These are phyloP conservation scores for Drosophila mojavensis DNA, from an alignment of 1,140 invertebrate genomes.

Conservation along the genomic window DNA sequence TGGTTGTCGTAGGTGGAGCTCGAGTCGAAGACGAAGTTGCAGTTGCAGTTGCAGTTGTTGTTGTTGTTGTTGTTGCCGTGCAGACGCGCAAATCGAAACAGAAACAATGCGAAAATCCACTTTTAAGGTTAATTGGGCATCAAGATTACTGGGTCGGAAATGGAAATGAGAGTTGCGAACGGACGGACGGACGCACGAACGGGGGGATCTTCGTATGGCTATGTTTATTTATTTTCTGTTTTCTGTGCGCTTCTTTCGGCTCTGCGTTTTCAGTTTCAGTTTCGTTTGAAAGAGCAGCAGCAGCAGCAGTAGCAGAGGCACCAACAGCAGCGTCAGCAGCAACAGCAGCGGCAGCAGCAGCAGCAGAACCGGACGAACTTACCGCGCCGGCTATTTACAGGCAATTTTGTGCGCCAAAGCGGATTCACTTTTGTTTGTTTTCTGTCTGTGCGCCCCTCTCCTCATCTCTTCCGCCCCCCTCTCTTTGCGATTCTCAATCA, in stretches of 20 bases:
- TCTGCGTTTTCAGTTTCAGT: constrained; percentile 63
- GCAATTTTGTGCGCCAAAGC: constrained; percentile 74
- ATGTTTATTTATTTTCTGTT: constrained; percentile 14
- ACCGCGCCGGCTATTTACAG: constrained; percentile 60
- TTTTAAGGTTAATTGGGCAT: constrained; percentile 84
- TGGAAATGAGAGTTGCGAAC: constrained; percentile 65
- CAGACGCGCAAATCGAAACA: constrained; percentile 38
- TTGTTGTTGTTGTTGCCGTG: not conserved
- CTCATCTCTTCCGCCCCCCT: not conserved
- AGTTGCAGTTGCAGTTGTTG: constrained; percentile 1
- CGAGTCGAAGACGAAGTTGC: constrained; percentile 3
- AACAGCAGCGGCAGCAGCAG: constrained; percentile 52
- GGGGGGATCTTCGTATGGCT: constrained; percentile 46
- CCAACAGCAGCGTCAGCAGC: constrained; percentile 44
- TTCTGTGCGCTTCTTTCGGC: constrained; percentile 19
- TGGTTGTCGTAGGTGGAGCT: constrained; percentile 47
- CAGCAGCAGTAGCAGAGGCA: too few species aligned
- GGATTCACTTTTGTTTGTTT: constrained; percentile 82
- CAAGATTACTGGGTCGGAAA: constrained; percentile 84
- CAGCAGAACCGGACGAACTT: constrained; percentile 49
- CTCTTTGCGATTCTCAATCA: too few species aligned
- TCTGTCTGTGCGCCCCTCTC: constrained; percentile 11
- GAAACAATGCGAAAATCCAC: constrained; percentile 80
- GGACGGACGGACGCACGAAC: not conserved
- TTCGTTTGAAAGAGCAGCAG: constrained; percentile 71